These are phyloP conservation scores for Erebia aethiops DNA, from an alignment of 2,888 invertebrate genomes.

Conservation along the genomic window DNA sequence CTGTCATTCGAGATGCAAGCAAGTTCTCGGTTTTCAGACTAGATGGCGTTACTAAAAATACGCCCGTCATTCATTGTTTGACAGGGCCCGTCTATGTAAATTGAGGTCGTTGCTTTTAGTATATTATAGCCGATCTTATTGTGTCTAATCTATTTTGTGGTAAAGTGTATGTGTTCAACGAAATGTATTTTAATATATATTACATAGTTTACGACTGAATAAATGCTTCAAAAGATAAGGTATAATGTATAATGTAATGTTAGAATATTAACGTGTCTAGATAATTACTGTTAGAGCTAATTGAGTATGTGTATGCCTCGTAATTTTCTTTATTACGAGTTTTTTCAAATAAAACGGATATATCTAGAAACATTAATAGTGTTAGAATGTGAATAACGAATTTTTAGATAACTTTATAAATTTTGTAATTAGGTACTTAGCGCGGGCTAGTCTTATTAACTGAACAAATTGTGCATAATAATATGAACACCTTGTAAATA, in stretches of 20 bases:
- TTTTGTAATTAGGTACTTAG: conserved; percentile 61
- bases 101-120: too few species aligned
- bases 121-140: too few species aligned
- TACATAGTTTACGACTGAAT: conserved; percentile 64
- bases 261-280: conserved; percentile 10
- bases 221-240: conserved; percentile 49
- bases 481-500: conserved; percentile 56
- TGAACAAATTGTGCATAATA: conserved; percentile 73
- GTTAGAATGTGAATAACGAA: conserved; percentile 68
- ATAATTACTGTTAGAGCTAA: not conserved
- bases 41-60: too few species aligned
- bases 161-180: conserved; percentile 35
- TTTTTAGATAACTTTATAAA: conserved; percentile 62
- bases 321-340: not conserved
- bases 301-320: too few species aligned
- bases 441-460: conserved; percentile 77
- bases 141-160: too few species aligned
- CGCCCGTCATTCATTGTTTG: too few species aligned
- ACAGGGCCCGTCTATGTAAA: too few species aligned
- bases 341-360: not conserved
- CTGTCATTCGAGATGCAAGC: too few species aligned
- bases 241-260: conserved; percentile 5
- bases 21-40: too few species aligned
- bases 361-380: conserved; percentile 38
- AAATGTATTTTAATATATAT: conserved; percentile 34